Evolutionary conservation across 2,888 invertebrate genomes (phyloP).

Genomic region (Alsophila aescularia): DNA sequence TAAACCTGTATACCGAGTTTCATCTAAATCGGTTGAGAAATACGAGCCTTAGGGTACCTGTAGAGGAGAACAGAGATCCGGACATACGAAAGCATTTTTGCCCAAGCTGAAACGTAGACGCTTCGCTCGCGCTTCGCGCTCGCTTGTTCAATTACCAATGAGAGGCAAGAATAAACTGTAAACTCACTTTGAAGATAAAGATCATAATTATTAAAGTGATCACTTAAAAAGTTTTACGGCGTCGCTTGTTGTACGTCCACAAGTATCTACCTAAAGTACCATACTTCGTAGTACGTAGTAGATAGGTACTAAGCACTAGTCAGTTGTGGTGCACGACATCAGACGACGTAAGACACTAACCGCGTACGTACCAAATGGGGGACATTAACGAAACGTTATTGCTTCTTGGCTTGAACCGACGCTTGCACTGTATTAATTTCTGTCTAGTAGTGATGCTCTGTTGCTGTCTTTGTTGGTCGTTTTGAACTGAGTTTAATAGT

Average conservation of each 20-base stretch:
- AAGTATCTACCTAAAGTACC: conserved; percentile 6
- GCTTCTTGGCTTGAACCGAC: conserved; percentile 72
- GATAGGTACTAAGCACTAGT: conserved; percentile 40
- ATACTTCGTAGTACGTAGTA: neutral
- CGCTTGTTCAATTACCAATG: too few relatives aligned
- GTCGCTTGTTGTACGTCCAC: conserved; percentile 1
- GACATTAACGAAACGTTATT: conserved; percentile 80
- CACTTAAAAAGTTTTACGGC: conserved; percentile 9
- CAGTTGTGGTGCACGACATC: conserved; percentile 59
- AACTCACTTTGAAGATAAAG: too few relatives aligned
- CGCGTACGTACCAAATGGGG: conserved; percentile 76
- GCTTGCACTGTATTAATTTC: conserved; percentile 78
- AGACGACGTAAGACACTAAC: conserved; percentile 71
- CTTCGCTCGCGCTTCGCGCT: too few relatives aligned
- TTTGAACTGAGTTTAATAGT: conserved; percentile 59
- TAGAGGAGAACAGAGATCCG: too few relatives aligned
- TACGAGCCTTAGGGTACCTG: too few relatives aligned
- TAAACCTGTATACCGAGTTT: too few relatives aligned
- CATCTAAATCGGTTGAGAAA: too few relatives aligned
- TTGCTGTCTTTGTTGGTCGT: conserved; percentile 51
- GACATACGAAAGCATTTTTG: too few relatives aligned
- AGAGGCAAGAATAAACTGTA: too few relatives aligned
- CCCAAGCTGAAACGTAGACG: too few relatives aligned
- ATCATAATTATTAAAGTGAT: conserved; percentile 5
- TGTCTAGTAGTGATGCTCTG: conserved; percentile 38